Evolutionary conservation across 35 echinoderm and acorn worm genomes (phyloP).

Genomic region (Ptychodera flava): DNA sequence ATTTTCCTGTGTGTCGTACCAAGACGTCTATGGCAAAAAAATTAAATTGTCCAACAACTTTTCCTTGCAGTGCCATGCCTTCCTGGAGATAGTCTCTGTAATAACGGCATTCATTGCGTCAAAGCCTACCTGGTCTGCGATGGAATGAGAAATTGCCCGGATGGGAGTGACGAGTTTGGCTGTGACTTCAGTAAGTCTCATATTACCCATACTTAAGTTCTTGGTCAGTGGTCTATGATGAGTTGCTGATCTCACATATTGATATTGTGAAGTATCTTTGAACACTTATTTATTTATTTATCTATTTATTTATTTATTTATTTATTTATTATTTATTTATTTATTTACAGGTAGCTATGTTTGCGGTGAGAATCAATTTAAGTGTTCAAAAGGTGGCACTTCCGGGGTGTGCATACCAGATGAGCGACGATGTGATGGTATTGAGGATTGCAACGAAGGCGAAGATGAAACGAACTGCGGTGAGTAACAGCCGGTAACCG

Average conservation of each 20-base stretch:
- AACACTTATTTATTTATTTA: too few relatives aligned
- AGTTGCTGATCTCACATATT: too few relatives aligned
- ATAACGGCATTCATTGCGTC: not conserved
- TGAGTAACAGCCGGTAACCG: too few relatives aligned
- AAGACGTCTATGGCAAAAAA: too few relatives aligned
- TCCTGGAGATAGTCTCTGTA: not conserved
- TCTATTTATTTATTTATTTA: too few relatives aligned
- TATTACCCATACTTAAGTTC: too few relatives aligned
- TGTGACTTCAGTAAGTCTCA: not conserved
- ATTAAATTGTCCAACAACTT: too few relatives aligned
- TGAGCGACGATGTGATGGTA: not conserved
- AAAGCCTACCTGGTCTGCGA: not conserved
- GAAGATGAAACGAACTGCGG: not conserved
- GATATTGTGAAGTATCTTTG: too few relatives aligned
- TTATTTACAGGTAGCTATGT: not conserved
- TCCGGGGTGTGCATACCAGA: not conserved
- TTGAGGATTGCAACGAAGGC: not conserved
- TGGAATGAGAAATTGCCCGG: not conserved
- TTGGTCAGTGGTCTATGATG: too few relatives aligned
- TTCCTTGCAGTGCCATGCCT: not conserved
- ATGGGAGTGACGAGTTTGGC: not conserved
- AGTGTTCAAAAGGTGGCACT: not conserved
- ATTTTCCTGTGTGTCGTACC: too few relatives aligned
- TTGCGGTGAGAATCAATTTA: not conserved
- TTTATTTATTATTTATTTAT: too few relatives aligned